Percentiles rank a stretch among this genome's conserved stretches.
These are phyloP conservation scores for Malurus melanocephalus DNA, from an alignment of 2,113 vertebrate species.

Conservation along the genomic window DNA sequence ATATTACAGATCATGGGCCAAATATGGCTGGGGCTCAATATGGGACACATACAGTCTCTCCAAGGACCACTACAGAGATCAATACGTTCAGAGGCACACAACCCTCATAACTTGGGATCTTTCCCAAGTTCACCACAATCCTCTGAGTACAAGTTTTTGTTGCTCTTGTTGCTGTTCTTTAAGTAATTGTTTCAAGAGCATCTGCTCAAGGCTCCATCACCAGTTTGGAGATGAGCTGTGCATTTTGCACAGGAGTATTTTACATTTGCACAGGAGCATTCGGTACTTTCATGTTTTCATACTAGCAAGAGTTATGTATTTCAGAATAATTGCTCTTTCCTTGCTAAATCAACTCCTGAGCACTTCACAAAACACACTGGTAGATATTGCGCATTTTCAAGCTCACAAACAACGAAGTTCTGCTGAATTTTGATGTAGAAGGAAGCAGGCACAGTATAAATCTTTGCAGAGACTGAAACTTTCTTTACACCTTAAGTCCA, in stretches of 20 bases:
- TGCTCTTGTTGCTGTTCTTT: neutral
- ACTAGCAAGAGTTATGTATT: neutral
- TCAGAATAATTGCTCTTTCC: neutral
- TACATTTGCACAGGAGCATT: neutral
- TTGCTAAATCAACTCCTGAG: neutral
- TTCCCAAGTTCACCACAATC: neutral
- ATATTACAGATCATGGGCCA: neutral
- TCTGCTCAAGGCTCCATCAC: neutral
- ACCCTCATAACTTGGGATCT: neutral
- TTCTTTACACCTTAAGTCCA: neutral
- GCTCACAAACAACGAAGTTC: neutral
- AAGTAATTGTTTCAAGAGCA: neutral
- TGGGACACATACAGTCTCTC: neutral
- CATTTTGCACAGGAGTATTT: too few relatives aligned
- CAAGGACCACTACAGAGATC: neutral
- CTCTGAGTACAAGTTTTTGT: neutral
- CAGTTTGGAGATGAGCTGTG: neutral
- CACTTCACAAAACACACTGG: neutral
- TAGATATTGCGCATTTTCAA: neutral
- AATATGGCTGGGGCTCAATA: neutral
- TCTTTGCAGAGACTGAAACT: neutral
- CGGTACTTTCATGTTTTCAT: neutral
- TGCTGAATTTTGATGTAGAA: neutral
- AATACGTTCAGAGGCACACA: neutral
- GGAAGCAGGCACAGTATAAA: neutral